Conservation (phyloP, 1,140 invertebrate genomes). For the Gyrodactylus salaris region DNA sequence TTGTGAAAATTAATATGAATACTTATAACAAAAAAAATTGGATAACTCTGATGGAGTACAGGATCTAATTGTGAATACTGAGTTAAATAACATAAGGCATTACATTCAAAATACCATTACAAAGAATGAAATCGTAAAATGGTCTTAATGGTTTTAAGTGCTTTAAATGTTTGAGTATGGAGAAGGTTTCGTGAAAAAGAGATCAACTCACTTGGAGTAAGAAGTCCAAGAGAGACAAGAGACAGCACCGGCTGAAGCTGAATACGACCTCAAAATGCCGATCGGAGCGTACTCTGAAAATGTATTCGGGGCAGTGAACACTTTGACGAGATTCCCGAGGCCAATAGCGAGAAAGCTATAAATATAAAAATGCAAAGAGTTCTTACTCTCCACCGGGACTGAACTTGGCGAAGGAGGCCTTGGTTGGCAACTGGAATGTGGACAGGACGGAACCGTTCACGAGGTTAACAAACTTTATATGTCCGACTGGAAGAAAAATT, state of each 20-base stretch:
- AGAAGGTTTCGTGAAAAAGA: not conserved
- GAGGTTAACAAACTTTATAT: not conserved
- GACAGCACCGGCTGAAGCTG: not conserved
- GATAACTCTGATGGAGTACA: too few species aligned
- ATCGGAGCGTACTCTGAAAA: not conserved
- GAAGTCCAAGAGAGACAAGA: not conserved
- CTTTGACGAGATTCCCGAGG: not conserved
- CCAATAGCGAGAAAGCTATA: not conserved
- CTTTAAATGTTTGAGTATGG: too few species aligned
- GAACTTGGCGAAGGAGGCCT: not conserved
- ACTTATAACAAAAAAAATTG: too few species aligned
- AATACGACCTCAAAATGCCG: not conserved
- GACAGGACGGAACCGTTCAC: not conserved
- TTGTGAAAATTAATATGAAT: too few species aligned
- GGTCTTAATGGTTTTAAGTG: too few species aligned
- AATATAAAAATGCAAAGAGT: not conserved
- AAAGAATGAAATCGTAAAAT: too few species aligned
- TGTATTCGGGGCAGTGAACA: not conserved
- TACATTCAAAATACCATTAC: too few species aligned
- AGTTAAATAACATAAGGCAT: too few species aligned
- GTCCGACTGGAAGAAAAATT: not conserved
- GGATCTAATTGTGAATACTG: too few species aligned
- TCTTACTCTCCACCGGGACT: not conserved
- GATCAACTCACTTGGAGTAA: not conserved
- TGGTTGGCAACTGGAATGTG: not conserved